These are phyloP conservation scores for Cotesia glomerata DNA, from an alignment of 1,140 invertebrate genomes.

Conservation along the genomic window DNA sequence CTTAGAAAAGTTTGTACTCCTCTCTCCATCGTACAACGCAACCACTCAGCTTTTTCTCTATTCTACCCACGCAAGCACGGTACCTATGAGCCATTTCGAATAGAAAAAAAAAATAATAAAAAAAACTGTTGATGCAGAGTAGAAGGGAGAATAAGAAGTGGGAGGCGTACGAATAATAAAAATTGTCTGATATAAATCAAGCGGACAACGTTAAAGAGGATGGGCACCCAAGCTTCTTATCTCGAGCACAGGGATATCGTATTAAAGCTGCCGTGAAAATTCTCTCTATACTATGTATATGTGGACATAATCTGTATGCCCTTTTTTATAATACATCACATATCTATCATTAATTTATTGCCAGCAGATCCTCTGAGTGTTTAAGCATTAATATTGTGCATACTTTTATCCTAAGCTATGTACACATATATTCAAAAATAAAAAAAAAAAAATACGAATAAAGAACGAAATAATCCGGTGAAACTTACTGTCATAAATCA, in stretches of 20 bases:
- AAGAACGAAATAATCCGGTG: too few relatives aligned
- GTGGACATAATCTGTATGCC: too few relatives aligned
- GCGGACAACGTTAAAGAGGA: constrained; percentile 49
- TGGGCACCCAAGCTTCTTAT: constrained; percentile 58
- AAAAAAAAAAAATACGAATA: too few relatives aligned
- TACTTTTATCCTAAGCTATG: too few relatives aligned
- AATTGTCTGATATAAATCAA: constrained; percentile 61
- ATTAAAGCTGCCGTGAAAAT: constrained; percentile 59
- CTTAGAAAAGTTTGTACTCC: constrained; percentile 43
- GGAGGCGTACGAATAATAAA: constrained; percentile 61
- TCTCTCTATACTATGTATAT: constrained; percentile 39
- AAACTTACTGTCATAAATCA: too few relatives aligned
- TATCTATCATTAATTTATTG: background rate
- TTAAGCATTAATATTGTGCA: background rate
- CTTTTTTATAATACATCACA: background rate
- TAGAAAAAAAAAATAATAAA: constrained; percentile 39
- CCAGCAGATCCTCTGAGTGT: background rate
- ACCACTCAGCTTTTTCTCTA: constrained; percentile 5
- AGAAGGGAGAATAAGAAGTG: constrained; percentile 32
- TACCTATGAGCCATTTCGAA: constrained; percentile 32
- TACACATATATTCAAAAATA: too few relatives aligned
- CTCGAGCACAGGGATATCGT: constrained; percentile 52
- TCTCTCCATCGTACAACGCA: constrained; percentile 12
- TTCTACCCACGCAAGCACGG: constrained; percentile 11
- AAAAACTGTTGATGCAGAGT: constrained; percentile 8